These are phyloP conservation scores for Montipora capitata DNA, from an alignment of 92 coral and sea anemone genomes.

Conservation along the genomic window DNA sequence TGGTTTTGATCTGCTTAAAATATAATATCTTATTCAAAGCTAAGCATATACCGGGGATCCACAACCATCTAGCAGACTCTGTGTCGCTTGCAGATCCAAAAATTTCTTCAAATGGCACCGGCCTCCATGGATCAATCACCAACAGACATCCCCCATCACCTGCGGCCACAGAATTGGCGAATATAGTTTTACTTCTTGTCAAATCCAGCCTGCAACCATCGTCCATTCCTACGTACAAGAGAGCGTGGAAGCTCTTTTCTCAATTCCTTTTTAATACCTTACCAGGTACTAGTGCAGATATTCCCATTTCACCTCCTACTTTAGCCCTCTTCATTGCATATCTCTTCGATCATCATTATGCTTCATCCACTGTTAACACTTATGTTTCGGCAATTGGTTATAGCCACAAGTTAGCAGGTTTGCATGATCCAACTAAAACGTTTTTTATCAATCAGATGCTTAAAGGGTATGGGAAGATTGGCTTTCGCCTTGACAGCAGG, in stretches of 20 bases:
- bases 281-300: too few species aligned
- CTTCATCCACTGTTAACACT: constrained; percentile 66
- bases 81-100: constrained; percentile 46
- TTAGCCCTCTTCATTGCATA: too few species aligned
- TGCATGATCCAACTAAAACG: constrained; percentile 23
- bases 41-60: too few species aligned
- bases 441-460: constrained; percentile 64
- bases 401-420: constrained; percentile 34
- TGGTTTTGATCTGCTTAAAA: too few species aligned
- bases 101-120: constrained; percentile 46
- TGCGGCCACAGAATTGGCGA: constrained; percentile 68
- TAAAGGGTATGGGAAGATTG: constrained; percentile 66
- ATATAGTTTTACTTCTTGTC: constrained; percentile 27
- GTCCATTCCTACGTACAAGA: too few species aligned
- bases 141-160: constrained; percentile 54
- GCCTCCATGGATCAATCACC: constrained; percentile 45
- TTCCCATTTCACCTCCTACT: too few species aligned
- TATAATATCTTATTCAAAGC: too few species aligned
- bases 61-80: too few species aligned
- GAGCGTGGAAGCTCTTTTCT: too few species aligned
- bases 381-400: constrained; percentile 68
- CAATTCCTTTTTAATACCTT: too few species aligned
- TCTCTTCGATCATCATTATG: too few species aligned
- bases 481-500: background rate
- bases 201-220: constrained; percentile 68